These are phyloP conservation scores for Arge pagana DNA, from an alignment of 2,888 invertebrate species.

Conservation along the genomic window DNA sequence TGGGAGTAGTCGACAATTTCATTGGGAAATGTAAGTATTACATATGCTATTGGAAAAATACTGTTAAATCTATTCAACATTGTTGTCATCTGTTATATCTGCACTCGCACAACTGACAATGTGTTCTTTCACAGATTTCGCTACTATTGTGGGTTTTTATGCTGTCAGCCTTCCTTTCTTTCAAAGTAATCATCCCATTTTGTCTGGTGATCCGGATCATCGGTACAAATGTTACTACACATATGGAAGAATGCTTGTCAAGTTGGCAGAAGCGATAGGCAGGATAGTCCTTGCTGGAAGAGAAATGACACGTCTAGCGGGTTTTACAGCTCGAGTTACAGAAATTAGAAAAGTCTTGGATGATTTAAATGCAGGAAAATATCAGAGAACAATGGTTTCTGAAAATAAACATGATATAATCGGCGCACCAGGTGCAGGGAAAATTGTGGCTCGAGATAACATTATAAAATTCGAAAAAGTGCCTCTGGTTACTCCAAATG, in stretches of 20 bases:
- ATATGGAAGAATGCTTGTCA: slow-evolving; percentile 94
- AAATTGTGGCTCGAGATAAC: slow-evolving; percentile 83
- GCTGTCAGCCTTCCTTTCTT: slow-evolving; percentile 96
- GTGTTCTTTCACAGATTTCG: slow-evolving; percentile 71
- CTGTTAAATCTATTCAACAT: too few species aligned
- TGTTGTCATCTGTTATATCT: too few species aligned
- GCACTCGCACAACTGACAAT: not conserved
- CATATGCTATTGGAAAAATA: slow-evolving; percentile 9
- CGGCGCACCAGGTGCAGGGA: slow-evolving; percentile 73
- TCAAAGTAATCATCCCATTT: slow-evolving; percentile 70
- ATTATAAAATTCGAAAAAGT: slow-evolving; percentile 90
- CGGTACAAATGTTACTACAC: slow-evolving; percentile 87
- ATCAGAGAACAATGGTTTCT: slow-evolving; percentile 70
- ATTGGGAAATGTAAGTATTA: slow-evolving; percentile 89
- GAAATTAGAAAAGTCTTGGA: slow-evolving; percentile 83
- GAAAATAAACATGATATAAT: slow-evolving; percentile 63
- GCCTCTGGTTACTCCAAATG: slow-evolving; percentile 96
- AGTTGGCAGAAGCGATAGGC: slow-evolving; percentile 96
- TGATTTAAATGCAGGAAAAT: slow-evolving; percentile 81
- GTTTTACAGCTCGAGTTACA: slow-evolving; percentile 91
- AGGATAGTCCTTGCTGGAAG: slow-evolving; percentile 92
- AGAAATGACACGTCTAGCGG: slow-evolving; percentile 91
- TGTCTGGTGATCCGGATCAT: slow-evolving; percentile 67
- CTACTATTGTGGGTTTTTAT: slow-evolving; percentile 94
- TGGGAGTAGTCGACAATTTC: slow-evolving; percentile 96